These are phyloP conservation scores for Crotalus helleri DNA, from an alignment of 2,113 vertebrate species.

Conservation along the genomic window DNA sequence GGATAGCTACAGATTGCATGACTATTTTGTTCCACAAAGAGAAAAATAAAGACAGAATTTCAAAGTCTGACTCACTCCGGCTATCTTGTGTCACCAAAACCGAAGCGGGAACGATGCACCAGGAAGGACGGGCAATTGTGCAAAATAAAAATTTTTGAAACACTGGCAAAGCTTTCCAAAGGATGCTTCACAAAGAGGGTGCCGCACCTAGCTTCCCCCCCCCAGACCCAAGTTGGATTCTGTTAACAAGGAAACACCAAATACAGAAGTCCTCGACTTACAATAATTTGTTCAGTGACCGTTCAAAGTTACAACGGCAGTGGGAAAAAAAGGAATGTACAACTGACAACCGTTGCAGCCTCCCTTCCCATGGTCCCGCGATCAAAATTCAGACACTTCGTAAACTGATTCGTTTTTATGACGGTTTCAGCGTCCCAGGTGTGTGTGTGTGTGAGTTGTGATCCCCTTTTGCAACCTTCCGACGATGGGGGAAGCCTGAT, in stretches of 20 bases:
- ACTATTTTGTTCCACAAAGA: background rate
- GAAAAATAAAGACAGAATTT: background rate
- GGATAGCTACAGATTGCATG: background rate
- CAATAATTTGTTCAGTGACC: too few relatives aligned
- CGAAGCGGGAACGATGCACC: background rate
- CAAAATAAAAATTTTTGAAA: background rate
- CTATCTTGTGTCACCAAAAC: background rate
- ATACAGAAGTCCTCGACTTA: conserved; percentile 3
- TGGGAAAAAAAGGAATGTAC: too few relatives aligned
- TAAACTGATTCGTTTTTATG: too few relatives aligned
- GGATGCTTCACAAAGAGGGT: background rate
- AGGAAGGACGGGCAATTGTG: background rate
- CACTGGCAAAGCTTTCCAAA: background rate
- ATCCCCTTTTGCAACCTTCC: too few relatives aligned
- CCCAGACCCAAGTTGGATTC: conserved; percentile 27
- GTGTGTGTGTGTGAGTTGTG: too few relatives aligned
- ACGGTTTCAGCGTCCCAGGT: too few relatives aligned
- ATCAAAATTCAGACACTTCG: too few relatives aligned
- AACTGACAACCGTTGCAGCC: too few relatives aligned
- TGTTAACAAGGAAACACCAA: conserved; percentile 45
- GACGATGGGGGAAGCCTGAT: too few relatives aligned
- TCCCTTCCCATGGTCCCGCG: too few relatives aligned
- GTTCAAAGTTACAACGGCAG: too few relatives aligned
- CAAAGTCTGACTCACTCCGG: background rate
- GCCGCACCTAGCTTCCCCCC: background rate